phyloP scores from a whole-genome alignment of 2,113 vertebrate species.

The Psettodes erumei region DNA sequence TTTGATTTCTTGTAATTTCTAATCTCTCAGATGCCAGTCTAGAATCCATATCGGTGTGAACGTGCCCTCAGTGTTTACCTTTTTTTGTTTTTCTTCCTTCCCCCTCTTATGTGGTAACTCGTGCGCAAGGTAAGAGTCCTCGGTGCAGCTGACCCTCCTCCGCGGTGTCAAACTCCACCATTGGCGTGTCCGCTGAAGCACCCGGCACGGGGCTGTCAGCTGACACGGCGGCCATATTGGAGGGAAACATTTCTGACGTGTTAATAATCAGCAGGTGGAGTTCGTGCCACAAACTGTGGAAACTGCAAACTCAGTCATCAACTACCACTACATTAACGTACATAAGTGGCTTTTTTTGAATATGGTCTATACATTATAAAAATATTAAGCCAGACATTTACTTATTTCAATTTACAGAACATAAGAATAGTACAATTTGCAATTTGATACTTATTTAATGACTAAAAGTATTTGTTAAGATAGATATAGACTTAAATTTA shows the following conservation, averaged over 20 bases:
- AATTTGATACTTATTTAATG: too few relatives aligned
- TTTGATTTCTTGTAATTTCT: neutral
- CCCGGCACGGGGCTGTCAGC: neutral
- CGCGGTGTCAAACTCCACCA: neutral
- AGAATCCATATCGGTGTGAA: neutral
- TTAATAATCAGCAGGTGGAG: neutral
- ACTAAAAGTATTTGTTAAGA: neutral
- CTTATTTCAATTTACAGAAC: neutral
- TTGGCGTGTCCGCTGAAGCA: neutral
- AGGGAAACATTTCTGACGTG: neutral
- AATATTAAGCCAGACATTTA: neutral
- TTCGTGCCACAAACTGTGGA: neutral
- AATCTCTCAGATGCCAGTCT: neutral
- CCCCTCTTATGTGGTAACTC: conserved; percentile 45
- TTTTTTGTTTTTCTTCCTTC: conserved; percentile 45
- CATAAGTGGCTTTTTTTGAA: neutral
- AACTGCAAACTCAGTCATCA: too few relatives aligned
- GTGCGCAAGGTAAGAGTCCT: conserved; percentile 65
- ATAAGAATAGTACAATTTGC: neutral
- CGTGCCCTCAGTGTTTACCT: conserved; percentile 31
- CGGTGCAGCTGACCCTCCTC: neutral
- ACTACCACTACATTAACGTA: neutral
- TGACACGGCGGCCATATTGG: conserved; percentile 19
- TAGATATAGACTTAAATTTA: neutral
- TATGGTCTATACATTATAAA: neutral